Evolutionary conservation across 2,797 vertebrate genomes (phyloP), one percentile per base, ranked within the genome.

Genomic region (Graptemys geographica): DNA sequence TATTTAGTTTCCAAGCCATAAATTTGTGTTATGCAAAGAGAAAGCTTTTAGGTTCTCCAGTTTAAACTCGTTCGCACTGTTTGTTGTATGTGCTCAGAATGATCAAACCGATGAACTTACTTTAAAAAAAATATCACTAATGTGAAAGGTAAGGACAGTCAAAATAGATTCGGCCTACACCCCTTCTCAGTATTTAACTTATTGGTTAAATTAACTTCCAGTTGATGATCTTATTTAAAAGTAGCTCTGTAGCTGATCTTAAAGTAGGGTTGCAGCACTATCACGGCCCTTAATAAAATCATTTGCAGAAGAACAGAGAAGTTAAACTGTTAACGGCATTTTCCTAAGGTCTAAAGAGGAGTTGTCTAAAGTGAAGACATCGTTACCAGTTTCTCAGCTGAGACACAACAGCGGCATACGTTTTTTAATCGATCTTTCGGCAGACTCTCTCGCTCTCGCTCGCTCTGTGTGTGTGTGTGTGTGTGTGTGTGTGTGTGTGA

Each of bases 1-100:
- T 96, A 96, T 90, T 94, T 97, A 96, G 93, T 96, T 98, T 97
- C 92, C 90, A 97, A 96, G 91, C 92, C 90, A 94, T 96, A 96
- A 96, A 96, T 96, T 96, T 8, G 15, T 86, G 94, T 95, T 95
- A 97, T 96, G 95, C 96, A 97, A 97, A 97, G 96, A 96, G 90
- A 93, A 95, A 96, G 96, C 89, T 93, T 97, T 97, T 93, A 97
- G 92, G 92, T 83, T 78, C 87, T 96, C 97, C 91, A 96, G 97
- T 96, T 97, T 86, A 97, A 96, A 98, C 96, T 96, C 52, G 91
- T 96, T 97, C 89, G 62, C 90, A 85, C 95, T 89, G 69, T 90
- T 97, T 84, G 13, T 82, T 88, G 93, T 87, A 57, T 80, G 85
- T 55, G 23, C 92, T 91, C 92, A 89, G 92, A 96, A 97, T 81